phyloP scores from a whole-genome alignment of 2,113 vertebrate genomes.

The Perca schrenkii region DNA sequence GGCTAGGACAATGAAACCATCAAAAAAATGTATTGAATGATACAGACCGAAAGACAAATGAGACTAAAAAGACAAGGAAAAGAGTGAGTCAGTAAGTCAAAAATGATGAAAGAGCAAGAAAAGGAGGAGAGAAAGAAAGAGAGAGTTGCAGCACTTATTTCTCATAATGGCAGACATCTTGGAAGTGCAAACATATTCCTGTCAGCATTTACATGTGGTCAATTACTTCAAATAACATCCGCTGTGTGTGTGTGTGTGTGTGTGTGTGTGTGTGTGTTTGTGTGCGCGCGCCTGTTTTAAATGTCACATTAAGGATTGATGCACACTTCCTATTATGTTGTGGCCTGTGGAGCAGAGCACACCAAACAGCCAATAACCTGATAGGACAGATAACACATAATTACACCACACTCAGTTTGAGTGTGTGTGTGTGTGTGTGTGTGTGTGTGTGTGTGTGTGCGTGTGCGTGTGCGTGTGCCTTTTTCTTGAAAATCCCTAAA shows the following conservation, averaged over 20 bases:
- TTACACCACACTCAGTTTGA: constrained; percentile 27
- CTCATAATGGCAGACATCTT: not conserved
- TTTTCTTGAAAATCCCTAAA: not conserved
- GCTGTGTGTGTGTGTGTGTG: constrained; percentile 10
- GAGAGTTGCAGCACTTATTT: not conserved
- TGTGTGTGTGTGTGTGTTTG: constrained; percentile 25
- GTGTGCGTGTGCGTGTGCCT: not conserved
- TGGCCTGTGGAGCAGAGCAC: constrained; percentile 60
- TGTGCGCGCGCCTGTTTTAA: constrained; percentile 49
- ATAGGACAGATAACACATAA: constrained; percentile 70
- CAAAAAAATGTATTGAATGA: not conserved
- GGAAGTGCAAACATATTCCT: constrained; percentile 5
- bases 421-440: not conserved
- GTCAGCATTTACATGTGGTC: constrained; percentile 49
- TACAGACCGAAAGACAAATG: not conserved
- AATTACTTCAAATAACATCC: constrained; percentile 48
- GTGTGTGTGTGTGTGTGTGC: constrained; percentile 2
- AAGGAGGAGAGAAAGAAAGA: not conserved
- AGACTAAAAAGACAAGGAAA: not conserved
- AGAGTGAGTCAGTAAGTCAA: not conserved
- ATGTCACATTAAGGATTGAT: constrained; percentile 82
- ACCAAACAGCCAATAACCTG: constrained; percentile 47
- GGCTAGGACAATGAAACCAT: not conserved
- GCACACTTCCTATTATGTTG: constrained; percentile 75
- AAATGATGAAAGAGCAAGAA: not conserved